These are phyloP conservation scores for Polypterus bichir DNA, from an alignment of 2,113 vertebrate genomes.

Conservation along the genomic window DNA sequence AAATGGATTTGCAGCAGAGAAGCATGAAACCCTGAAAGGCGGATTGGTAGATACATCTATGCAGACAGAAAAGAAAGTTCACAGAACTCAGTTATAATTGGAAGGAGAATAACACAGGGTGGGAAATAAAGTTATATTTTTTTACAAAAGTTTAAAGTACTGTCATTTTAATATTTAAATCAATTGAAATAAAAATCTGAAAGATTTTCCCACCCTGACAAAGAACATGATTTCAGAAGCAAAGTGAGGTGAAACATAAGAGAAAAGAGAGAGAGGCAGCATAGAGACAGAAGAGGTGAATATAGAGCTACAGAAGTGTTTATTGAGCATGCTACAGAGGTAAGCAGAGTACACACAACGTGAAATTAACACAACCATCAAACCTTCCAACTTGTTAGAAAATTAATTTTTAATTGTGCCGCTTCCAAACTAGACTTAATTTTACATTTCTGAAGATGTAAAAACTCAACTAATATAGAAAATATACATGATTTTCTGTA, in stretches of 20 bases:
- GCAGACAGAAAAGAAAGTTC: constrained; percentile 41
- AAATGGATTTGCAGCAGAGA: constrained; percentile 59
- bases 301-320: constrained; percentile 87
- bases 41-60: constrained; percentile 55
- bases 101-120: constrained; percentile 59
- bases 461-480: constrained; percentile 76
- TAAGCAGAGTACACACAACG: constrained; percentile 75
- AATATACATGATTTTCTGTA: constrained; percentile 67
- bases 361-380: constrained; percentile 72
- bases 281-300: constrained; percentile 73
- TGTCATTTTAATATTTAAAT: constrained; percentile 34
- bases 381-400: constrained; percentile 80
- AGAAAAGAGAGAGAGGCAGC: constrained; percentile 53
- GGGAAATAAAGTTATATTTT: constrained; percentile 41
- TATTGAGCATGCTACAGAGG: constrained; percentile 98
- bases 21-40: constrained; percentile 58
- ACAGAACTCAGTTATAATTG: constrained; percentile 54
- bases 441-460: constrained; percentile 80
- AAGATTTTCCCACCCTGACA: constrained; percentile 56
- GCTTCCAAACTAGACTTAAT: constrained; percentile 76
- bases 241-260: constrained; percentile 61
- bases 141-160: constrained; percentile 19
- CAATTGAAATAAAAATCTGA: constrained; percentile 28
- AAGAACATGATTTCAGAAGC: constrained; percentile 62
- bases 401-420: constrained; percentile 86